Percentiles rank a stretch among this genome's conserved stretches.
phyloP scores from a whole-genome alignment of 2,113 vertebrate species.

The Sorex fumeus region DNA sequence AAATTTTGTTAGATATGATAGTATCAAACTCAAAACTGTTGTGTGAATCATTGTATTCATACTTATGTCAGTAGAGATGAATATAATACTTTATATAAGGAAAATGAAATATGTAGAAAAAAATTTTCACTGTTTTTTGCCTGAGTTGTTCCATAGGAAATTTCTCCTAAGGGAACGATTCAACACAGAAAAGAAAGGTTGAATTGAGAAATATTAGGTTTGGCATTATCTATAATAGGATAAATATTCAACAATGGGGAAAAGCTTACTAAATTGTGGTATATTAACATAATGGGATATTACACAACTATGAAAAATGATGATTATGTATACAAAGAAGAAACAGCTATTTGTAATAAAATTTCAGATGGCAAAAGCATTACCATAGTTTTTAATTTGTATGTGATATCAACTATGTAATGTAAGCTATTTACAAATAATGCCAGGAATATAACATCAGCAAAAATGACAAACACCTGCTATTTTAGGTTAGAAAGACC shows the following conservation, averaged over 20 bases:
- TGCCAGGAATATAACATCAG: constrained; percentile 29
- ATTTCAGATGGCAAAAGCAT: constrained; percentile 29
- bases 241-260: constrained; percentile 5
- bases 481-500: background rate
- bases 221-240: background rate
- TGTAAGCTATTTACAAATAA: constrained; percentile 53
- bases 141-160: background rate
- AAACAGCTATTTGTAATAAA: constrained; percentile 51
- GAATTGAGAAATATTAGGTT: background rate
- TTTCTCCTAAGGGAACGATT: constrained; percentile 49
- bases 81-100: background rate
- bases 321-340: constrained; percentile 54
- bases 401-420: constrained; percentile 23
- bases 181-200: constrained; percentile 46
- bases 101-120: background rate
- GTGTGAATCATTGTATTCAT: background rate
- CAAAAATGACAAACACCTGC: constrained; percentile 60
- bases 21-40: background rate
- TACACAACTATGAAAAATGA: constrained; percentile 64
- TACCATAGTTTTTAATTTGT: constrained; percentile 38
- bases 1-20: constrained; percentile 14
- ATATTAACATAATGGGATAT: constrained; percentile 30
- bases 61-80: background rate
- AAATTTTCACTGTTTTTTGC: background rate
- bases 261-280: constrained; percentile 26